A percentile compares a stretch with the other conserved stretches of the same genome.
These are phyloP conservation scores for Fragum whitleyi DNA, from an alignment of 2,888 invertebrate genomes.

Conservation along the genomic window DNA sequence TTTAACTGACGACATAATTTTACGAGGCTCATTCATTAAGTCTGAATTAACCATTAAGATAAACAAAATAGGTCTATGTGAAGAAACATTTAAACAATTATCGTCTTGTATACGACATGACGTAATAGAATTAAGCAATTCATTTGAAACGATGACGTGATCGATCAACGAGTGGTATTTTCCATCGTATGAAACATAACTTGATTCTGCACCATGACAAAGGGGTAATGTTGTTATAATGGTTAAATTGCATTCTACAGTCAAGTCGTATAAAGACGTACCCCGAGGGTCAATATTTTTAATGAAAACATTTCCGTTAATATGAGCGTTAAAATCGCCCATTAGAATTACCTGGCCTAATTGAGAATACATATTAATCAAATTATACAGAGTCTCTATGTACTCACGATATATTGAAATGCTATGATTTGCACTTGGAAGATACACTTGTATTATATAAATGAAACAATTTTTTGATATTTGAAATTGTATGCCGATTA, in stretches of 20 bases:
- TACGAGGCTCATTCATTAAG: background rate
- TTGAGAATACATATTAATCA: background rate
- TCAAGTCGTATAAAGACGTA: background rate
- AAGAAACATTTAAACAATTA: conserved; percentile 16
- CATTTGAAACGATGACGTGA: background rate
- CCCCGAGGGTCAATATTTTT: background rate
- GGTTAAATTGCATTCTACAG: background rate
- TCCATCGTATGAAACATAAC: conserved; percentile 16
- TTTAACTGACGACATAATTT: background rate
- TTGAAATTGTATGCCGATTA: too few relatives aligned
- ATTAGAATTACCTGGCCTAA: background rate
- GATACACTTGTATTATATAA: too few relatives aligned
- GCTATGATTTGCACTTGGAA: too few relatives aligned
- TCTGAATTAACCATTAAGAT: background rate
- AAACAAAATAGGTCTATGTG: conserved; percentile 11
- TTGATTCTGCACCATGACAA: conserved; percentile 6
- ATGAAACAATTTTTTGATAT: too few relatives aligned
- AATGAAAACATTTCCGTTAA: background rate
- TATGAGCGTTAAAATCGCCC: conserved; percentile 24
- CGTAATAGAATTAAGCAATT: background rate
- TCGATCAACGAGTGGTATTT: conserved; percentile 4
- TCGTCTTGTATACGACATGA: conserved; percentile 5
- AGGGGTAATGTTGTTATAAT: conserved; percentile 4
- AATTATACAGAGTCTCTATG: too few relatives aligned
- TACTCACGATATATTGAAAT: too few relatives aligned